phyloP scores from a whole-genome alignment of 2,888 invertebrate genomes.

The Drosophila buzzatii region DNA sequence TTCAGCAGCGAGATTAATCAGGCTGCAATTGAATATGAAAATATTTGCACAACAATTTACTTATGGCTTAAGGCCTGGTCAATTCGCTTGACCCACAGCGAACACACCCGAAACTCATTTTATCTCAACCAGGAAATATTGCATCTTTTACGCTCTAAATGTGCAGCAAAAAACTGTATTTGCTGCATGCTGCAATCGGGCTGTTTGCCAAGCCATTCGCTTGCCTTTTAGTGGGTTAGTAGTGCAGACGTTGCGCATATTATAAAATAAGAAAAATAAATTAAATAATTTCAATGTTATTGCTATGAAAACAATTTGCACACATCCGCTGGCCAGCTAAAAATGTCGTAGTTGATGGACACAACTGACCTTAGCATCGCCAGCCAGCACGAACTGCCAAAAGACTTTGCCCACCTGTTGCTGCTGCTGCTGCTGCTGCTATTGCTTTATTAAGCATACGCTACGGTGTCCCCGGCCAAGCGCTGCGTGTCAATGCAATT shows the following conservation, averaged over 20 bases:
- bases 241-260: constrained; percentile 28
- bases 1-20: constrained; percentile 29
- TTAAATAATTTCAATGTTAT: constrained; percentile 59
- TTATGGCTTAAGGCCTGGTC: constrained; percentile 8
- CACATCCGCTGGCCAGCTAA: constrained; percentile 62
- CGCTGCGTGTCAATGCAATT: constrained; percentile 30
- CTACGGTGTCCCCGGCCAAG: constrained; percentile 19
- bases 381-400: constrained; percentile 16
- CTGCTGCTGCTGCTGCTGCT: constrained; percentile 29
- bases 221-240: constrained; percentile 73
- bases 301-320: constrained; percentile 40
- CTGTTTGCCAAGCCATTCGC: constrained; percentile 36
- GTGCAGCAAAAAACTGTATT: constrained; percentile 19
- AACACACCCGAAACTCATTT: constrained; percentile 57
- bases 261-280: not conserved
- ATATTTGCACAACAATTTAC: constrained; percentile 54
- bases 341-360: constrained; percentile 69
- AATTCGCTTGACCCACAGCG: constrained; percentile 46
- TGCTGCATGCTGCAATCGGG: constrained; percentile 34
- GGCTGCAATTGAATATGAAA: constrained; percentile 41
- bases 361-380: constrained; percentile 61
- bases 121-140: constrained; percentile 81
- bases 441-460: constrained; percentile 55
- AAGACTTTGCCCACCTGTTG: constrained; percentile 47
- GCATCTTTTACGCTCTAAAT: constrained; percentile 41